phyloP scores from a whole-genome alignment of 2,797 vertebrate genomes.

The Octomys mimax region DNA sequence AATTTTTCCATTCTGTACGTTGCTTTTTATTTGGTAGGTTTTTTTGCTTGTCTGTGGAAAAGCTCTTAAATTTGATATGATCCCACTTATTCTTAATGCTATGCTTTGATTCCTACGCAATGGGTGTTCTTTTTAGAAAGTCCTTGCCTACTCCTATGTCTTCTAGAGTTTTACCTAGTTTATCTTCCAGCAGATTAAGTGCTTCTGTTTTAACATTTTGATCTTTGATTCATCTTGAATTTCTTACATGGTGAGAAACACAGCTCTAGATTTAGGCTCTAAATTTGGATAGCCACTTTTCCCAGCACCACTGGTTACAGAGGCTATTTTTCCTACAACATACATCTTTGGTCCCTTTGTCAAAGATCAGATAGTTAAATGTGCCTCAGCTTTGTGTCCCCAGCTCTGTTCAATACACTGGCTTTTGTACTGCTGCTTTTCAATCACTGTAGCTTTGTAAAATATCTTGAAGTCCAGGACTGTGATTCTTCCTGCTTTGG shows the following conservation, averaged over 20 bases:
- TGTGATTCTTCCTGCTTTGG: not conserved
- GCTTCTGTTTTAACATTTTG: not conserved
- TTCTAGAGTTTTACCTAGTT: not conserved
- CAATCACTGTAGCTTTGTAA: not conserved
- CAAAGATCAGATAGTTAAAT: not conserved
- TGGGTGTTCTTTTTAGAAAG: not conserved
- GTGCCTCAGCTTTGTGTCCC: not conserved
- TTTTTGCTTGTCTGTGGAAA: not conserved
- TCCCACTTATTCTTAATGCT: not conserved
- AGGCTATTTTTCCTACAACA: not conserved
- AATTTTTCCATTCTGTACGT: not conserved
- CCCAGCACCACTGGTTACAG: not conserved
- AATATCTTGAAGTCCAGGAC: not conserved
- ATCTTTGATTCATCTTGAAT: not conserved
- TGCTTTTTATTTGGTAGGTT: not conserved
- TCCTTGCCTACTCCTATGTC: not conserved
- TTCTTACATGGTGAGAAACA: not conserved
- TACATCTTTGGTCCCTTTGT: not conserved
- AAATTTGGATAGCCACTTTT: not conserved
- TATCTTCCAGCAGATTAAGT: not conserved
- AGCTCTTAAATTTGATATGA: not conserved
- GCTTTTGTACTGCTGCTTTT: not conserved
- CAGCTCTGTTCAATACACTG: not conserved
- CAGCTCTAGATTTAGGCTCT: not conserved
- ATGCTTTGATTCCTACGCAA: no score